Percentiles rank a stretch among this genome's conserved stretches.
Evolutionary conservation across 2,888 invertebrate species (phyloP).

Genomic region (Zele albiditarsus): DNA sequence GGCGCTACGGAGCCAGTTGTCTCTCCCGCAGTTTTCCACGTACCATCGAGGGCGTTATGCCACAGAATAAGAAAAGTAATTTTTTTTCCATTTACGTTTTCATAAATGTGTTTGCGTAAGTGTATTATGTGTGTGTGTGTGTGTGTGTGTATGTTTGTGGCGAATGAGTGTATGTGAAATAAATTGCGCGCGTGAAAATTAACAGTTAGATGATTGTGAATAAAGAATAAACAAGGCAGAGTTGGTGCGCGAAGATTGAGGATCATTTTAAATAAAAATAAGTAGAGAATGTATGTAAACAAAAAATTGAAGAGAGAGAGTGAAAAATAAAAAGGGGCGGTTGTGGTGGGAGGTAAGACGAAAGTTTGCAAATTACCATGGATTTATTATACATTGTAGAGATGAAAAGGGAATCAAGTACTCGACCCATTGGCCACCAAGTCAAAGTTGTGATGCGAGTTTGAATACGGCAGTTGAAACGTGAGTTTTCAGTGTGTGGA

Average conservation of each 20-base stretch:
- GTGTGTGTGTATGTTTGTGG: background rate
- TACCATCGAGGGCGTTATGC: conserved; percentile 25
- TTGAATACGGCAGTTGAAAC: conserved; percentile 27
- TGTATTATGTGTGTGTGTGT: background rate
- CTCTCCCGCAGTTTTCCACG: conserved; percentile 43
- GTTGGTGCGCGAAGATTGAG: background rate
- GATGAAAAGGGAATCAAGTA: background rate
- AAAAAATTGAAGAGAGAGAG: background rate
- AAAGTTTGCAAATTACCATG: background rate
- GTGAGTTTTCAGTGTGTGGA: conserved; percentile 5
- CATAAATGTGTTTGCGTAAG: background rate
- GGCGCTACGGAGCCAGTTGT: conserved; percentile 25
- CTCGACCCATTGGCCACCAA: background rate
- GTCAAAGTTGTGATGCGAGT: conserved; percentile 42
- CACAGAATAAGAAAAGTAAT: background rate
- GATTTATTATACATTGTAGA: background rate
- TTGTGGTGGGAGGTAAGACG: conserved; percentile 28
- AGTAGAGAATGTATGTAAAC: background rate
- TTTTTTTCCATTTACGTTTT: background rate
- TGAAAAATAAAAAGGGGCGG: conserved; percentile 4
- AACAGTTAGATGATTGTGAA: background rate
- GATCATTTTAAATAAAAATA: no score
- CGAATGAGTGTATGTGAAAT: background rate
- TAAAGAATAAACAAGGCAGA: background rate
- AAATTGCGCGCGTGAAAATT: no score